phyloP scores from a whole-genome alignment of 2,888 invertebrate species.

The Latrodectus elegans region DNA sequence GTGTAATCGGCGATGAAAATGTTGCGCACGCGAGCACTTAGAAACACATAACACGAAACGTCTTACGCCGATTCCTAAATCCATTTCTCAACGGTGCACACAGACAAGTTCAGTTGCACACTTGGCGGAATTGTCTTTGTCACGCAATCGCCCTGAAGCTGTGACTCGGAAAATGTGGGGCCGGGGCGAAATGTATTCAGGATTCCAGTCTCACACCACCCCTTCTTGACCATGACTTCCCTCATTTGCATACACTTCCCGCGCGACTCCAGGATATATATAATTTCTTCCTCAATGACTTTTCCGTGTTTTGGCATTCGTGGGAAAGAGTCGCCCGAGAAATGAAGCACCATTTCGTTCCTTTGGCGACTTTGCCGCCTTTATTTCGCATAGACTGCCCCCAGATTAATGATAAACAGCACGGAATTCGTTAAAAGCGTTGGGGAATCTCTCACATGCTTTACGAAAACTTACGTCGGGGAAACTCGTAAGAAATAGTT shows the following conservation, averaged over 20 bases:
- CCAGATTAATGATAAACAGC: conserved; percentile 26
- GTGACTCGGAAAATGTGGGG: background rate
- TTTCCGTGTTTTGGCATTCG: conserved; percentile 14
- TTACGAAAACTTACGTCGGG: too few species aligned
- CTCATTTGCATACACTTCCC: background rate
- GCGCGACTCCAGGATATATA: background rate
- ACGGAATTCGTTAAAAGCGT: background rate
- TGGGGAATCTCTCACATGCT: background rate
- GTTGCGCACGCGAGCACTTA: conserved; percentile 13
- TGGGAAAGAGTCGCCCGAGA: conserved; percentile 20
- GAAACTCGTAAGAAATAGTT: too few species aligned
- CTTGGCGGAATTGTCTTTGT: conserved; percentile 15
- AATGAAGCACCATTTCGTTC: conserved; percentile 13
- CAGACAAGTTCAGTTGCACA: background rate
- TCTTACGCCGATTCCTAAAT: background rate
- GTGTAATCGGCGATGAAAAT: conserved; percentile 6
- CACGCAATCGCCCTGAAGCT: conserved; percentile 12
- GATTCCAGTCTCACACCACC: background rate
- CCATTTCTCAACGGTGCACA: background rate
- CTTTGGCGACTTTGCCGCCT: background rate
- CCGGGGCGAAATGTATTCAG: background rate
- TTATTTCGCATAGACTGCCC: background rate
- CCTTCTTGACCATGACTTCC: background rate
- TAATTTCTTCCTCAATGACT: conserved; percentile 22
- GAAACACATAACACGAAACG: background rate